Evolutionary conservation across 2,113 vertebrate genomes (phyloP).

Genomic region (Callionymus lyra): DNA sequence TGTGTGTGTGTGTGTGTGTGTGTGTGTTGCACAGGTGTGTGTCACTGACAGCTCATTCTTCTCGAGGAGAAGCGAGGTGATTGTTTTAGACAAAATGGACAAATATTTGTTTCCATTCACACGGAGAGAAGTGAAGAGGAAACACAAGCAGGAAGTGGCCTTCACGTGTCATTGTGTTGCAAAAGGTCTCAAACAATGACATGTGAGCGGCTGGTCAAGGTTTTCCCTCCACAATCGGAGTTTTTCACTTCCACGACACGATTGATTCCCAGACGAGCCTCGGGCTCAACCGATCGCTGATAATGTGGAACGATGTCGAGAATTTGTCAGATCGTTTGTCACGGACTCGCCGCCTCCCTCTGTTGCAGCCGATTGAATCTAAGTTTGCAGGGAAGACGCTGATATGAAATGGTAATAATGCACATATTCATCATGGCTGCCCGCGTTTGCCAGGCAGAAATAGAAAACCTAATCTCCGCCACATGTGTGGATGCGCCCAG

Average conservation of each 20-base stretch:
- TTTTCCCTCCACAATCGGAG: not conserved
- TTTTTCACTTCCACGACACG: constrained; percentile 44
- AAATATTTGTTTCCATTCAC: constrained; percentile 45
- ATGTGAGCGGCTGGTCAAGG: constrained; percentile 22
- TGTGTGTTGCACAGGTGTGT: constrained; percentile 28
- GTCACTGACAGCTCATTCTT: no score
- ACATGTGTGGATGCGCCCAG: constrained; percentile 50
- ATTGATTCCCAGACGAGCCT: constrained; percentile 54
- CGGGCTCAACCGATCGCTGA: constrained; percentile 57
- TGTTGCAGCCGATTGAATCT: constrained; percentile 61
- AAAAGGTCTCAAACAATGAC: constrained; percentile 34
- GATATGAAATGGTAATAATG: constrained; percentile 67
- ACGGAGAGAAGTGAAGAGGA: constrained; percentile 32
- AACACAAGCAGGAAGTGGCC: constrained; percentile 44
- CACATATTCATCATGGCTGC: constrained; percentile 58
- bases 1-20: constrained; percentile 15
- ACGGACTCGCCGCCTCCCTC: constrained; percentile 32
- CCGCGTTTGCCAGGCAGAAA: constrained; percentile 51
- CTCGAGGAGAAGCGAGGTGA: constrained; percentile 15
- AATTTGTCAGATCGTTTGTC: constrained; percentile 60
- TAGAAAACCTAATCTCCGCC: constrained; percentile 67
- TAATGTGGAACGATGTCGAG: constrained; percentile 50
- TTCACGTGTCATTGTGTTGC: constrained; percentile 53
- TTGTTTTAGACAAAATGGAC: constrained; percentile 37
- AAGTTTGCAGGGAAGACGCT: constrained; percentile 58